Conservation (phyloP, 2,797 vertebrate species). For the Scyliorhinus canicula region DNA sequence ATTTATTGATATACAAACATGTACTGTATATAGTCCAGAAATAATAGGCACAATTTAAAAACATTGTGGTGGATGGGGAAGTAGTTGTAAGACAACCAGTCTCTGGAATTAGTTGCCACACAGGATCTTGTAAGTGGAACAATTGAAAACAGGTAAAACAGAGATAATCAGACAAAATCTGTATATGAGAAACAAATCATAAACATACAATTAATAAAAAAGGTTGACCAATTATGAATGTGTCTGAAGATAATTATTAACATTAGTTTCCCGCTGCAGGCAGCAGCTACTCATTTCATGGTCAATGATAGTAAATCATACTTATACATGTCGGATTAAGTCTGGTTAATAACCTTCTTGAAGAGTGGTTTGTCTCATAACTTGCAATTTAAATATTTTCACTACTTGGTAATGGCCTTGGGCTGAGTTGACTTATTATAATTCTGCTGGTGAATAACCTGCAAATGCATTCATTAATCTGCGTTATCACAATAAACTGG, state of each 20-base stretch:
- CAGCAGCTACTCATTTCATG: constrained; percentile 39
- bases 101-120: background rate
- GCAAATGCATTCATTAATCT: background rate
- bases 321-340: constrained; percentile 41
- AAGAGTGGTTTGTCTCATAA: constrained; percentile 13
- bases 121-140: background rate
- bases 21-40: background rate
- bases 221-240: constrained; percentile 6
- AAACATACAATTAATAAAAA: background rate
- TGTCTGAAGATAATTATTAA: constrained; percentile 22
- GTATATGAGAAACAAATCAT: background rate
- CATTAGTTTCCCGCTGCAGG: background rate
- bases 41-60: constrained; percentile 13
- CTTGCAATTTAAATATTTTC: constrained; percentile 36
- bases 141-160: constrained; percentile 3
- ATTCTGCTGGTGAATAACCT: constrained; percentile 31
- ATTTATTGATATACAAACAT: background rate
- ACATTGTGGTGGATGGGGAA: background rate
- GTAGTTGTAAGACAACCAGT: background rate
- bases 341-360: constrained; percentile 36
- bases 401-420: constrained; percentile 18
- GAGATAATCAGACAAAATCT: background rate
- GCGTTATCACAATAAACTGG: background rate
- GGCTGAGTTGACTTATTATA: constrained; percentile 15
- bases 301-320: constrained; percentile 36